Evolutionary conservation across 2,888 invertebrate species (phyloP).

Genomic region (Drepana falcataria): DNA sequence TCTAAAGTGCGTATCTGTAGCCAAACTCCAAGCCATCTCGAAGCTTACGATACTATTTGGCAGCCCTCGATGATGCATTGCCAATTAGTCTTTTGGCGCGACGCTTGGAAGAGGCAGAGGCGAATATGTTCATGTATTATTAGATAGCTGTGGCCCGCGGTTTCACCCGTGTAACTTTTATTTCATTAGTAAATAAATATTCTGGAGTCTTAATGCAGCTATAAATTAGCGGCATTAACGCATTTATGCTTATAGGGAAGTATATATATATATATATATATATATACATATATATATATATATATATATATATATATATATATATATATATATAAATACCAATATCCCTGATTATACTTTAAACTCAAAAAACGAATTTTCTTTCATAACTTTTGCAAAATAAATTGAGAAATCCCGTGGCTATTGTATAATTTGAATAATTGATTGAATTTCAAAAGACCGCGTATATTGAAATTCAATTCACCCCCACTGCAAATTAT

Average conservation of each 20-base stretch:
- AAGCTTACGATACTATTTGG: background rate
- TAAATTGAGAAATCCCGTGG: background rate
- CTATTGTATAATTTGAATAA: constrained; percentile 13
- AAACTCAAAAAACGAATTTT: background rate
- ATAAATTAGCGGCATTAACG: too few relatives aligned
- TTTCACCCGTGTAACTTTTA: too few relatives aligned
- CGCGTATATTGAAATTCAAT: constrained; percentile 9
- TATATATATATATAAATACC: too few relatives aligned
- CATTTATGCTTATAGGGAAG: too few relatives aligned
- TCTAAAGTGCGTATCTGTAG: background rate
- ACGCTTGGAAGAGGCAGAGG: background rate
- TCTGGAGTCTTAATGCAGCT: too few relatives aligned
- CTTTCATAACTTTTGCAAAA: background rate
- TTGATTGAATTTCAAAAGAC: constrained; percentile 14
- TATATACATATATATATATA: too few relatives aligned
- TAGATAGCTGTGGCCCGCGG: too few relatives aligned
- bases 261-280: too few relatives aligned
- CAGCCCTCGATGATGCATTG: constrained; percentile 1
- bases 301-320: too few relatives aligned
- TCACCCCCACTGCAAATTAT: constrained; percentile 11
- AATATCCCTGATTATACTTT: too few relatives aligned
- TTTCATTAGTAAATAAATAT: too few relatives aligned
- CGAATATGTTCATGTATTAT: background rate
- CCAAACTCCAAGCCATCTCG: background rate
- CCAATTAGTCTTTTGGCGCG: constrained; percentile 1